Conservation (phyloP, 2,797 vertebrate genomes). For the Eurystomus glaucurus region DNA sequence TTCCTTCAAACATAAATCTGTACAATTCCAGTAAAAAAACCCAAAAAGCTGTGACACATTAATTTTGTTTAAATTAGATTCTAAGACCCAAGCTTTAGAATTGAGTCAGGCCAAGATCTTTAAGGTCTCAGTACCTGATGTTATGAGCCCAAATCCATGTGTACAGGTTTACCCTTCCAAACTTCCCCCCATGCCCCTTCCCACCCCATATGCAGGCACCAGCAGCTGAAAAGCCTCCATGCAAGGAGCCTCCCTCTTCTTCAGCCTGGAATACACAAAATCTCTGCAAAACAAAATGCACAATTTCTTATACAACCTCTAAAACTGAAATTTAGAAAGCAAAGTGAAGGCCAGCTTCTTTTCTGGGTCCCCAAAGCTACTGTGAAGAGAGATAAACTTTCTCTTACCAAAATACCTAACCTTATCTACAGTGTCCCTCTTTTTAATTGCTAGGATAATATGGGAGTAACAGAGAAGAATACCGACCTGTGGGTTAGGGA, state of each 20-base stretch:
- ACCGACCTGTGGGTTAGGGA: not conserved
- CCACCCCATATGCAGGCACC: not conserved
- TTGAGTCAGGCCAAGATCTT: not conserved
- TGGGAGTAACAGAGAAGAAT: not conserved
- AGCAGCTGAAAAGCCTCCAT: not conserved
- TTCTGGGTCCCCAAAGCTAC: constrained; percentile 1
- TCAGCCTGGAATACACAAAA: not conserved
- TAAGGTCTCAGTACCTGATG: not conserved
- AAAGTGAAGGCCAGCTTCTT: not conserved
- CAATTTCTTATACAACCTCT: not conserved
- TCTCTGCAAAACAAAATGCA: not conserved
- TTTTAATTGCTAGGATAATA: not conserved
- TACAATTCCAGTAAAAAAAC: not conserved
- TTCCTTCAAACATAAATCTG: not conserved
- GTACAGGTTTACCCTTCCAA: not conserved
- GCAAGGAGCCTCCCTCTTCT: not conserved
- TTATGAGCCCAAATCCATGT: not conserved
- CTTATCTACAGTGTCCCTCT: not conserved
- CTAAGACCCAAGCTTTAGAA: not conserved
- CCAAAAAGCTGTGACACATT: rapidly evolving
- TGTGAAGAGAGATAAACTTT: not conserved
- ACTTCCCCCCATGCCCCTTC: rapidly evolving
- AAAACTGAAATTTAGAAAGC: constrained; percentile 11
- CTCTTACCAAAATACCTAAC: not conserved
- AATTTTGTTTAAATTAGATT: not conserved